phyloP scores from a whole-genome alignment of 2,797 vertebrate species.

The Acanthurus tractus region DNA sequence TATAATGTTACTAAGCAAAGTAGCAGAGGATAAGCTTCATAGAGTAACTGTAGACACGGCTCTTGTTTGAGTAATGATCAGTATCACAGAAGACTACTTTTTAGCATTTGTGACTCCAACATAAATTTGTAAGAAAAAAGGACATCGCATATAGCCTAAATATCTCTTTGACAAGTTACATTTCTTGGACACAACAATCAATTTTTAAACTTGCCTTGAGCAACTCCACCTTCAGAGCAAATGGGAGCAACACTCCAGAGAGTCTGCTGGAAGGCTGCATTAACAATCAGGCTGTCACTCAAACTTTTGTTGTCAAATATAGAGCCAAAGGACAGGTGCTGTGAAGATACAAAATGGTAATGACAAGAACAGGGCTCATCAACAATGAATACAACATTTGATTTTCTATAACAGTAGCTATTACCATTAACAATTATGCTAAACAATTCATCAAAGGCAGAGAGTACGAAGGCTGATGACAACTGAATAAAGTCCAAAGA shows the following conservation, averaged over 20 bases:
- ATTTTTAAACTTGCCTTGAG: conserved; percentile 88
- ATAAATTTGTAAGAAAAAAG: background rate
- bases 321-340: conserved; percentile 92
- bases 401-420: conserved; percentile 31
- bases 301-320: conserved; percentile 72
- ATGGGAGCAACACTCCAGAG: conserved; percentile 96
- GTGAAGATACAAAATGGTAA: conserved; percentile 43
- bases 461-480: background rate
- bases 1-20: background rate
- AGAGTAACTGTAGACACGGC: background rate
- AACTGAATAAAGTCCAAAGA: conserved; percentile 6
- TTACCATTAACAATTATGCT: conserved; percentile 44
- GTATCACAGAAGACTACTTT: background rate
- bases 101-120: conserved; percentile 2
- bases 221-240: conserved; percentile 91
- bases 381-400: conserved; percentile 42
- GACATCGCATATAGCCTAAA: background rate
- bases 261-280: conserved; percentile 95
- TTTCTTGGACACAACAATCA: conserved; percentile 9
- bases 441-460: conserved; percentile 29
- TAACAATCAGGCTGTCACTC: conserved; percentile 88
- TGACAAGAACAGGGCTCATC: conserved; percentile 38
- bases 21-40: background rate
- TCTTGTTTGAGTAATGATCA: background rate
- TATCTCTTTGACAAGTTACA: background rate